phyloP scores from a whole-genome alignment of 2,888 invertebrate species.

The Papilio gigon region DNA sequence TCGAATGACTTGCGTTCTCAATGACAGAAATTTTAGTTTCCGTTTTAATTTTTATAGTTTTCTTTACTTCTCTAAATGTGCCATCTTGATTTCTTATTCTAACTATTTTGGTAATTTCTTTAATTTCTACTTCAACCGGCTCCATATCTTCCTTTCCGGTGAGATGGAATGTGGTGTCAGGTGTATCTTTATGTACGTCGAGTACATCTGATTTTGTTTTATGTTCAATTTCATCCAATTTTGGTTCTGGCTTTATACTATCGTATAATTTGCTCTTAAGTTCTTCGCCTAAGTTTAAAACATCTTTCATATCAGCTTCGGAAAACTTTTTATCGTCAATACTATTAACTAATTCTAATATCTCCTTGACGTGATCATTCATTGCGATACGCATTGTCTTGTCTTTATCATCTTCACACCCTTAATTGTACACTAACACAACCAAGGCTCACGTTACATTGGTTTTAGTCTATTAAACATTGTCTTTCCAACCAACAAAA shows the following conservation, averaged over 20 bases:
- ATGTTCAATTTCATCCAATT: conserved; percentile 2
- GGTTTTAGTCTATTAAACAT: no score
- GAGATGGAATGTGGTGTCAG: not conserved
- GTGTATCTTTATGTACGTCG: not conserved
- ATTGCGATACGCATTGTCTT: conserved; percentile 9
- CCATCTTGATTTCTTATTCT: conserved; percentile 56
- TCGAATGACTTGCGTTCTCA: conserved; percentile 30
- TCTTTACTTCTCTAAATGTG: conserved; percentile 53
- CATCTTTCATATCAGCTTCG: conserved; percentile 17
- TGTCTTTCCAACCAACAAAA: no score
- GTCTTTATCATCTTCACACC: conserved; percentile 16
- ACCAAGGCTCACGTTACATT: no score
- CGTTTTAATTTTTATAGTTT: conserved; percentile 52
- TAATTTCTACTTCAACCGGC: conserved; percentile 52
- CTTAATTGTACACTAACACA: no score
- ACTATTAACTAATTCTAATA: conserved; percentile 32
- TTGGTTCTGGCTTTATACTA: conserved; percentile 18
- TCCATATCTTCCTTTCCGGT: conserved; percentile 46
- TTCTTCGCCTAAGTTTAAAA: conserved; percentile 31
- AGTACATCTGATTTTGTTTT: not conserved
- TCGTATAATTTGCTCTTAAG: conserved; percentile 26
- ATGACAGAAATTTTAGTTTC: conserved; percentile 48
- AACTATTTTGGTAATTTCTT: conserved; percentile 54
- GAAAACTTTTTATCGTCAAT: conserved; percentile 30
- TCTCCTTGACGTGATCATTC: conserved; percentile 32